Base-by-base conservation (phyloP, 2,797 vertebrate species). In the Mus spretus region DNA sequence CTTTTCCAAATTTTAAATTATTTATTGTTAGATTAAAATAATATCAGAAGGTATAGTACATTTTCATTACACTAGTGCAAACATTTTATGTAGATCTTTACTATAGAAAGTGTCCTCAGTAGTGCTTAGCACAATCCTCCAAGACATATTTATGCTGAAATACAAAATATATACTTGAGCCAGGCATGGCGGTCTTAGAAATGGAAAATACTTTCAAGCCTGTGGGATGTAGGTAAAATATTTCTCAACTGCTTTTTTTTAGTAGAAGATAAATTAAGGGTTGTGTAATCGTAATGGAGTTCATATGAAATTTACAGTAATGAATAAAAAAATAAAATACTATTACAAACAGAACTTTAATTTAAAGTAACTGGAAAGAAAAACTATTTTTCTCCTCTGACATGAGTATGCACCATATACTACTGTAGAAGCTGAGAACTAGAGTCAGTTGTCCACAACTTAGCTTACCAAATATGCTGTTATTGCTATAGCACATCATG, bases 251-350 rank as follows among this genome's bases (percentile, higher is more conserved):
- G 55, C 11, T 6, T 80, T 89, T 82, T 91, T 12, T 84, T 44
- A 89, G 81, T 20, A 13, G 70, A 3, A 34, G 77, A 57, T 53
- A 95, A 77, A 82, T 83, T 93, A 63, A 95, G n/a, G 8, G 7
- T 72, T 2, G 37, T 15, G 70, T 22, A 89, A 59, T n/a, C 26
- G 90, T 37, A 95, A 55, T 3, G 78, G 63, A 65, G 14, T 31
- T 81, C 57, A 88, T 11, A 55, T 67, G 87, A 86, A 92, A 89
- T 72, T 74, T 90, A 63, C 78, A 92, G 28, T 59, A 26, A 67
- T 67, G 70, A 95, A 77, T 77, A 67, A 77, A 90, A 24, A 95
- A 70, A 75, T 28, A 55, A 88, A 80, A 78, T 3, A 34, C 28
- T 28, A 31, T 92, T 20, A 92, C 5, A 9, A 79, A 91, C 83